Evolutionary conservation across 2,888 invertebrate genomes (phyloP).

Genomic region (Matsumyia berberina): DNA sequence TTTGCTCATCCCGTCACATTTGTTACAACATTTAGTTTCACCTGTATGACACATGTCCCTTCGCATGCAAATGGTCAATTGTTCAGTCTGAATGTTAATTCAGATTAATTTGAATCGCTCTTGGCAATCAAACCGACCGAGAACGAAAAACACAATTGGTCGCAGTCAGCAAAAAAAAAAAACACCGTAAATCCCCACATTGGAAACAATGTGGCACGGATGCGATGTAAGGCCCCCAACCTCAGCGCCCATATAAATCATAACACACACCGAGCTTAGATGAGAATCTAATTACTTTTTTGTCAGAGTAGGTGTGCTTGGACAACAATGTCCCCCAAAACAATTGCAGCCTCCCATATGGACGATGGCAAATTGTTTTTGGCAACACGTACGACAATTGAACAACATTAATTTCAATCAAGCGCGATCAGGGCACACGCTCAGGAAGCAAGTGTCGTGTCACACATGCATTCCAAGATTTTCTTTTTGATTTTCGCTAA

Average conservation of each 20-base stretch:
- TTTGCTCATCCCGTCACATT: constrained; percentile 5
- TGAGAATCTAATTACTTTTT: constrained; percentile 69
- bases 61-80: constrained; percentile 44
- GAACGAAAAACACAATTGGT: constrained; percentile 52
- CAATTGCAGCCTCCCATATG: constrained; percentile 34
- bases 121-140: constrained; percentile 58
- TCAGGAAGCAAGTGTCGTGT: constrained; percentile 43
- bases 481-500: not conserved
- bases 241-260: constrained; percentile 36
- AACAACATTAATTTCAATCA: constrained; percentile 68
- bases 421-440: constrained; percentile 54
- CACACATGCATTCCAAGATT: constrained; percentile 31
- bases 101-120: constrained; percentile 62
- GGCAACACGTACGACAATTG: constrained; percentile 70
- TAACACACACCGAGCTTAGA: constrained; percentile 29
- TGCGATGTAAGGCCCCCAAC: constrained; percentile 22
- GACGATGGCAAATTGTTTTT: constrained; percentile 68
- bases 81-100: constrained; percentile 38
- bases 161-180: constrained; percentile 13
- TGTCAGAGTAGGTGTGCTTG: constrained; percentile 28
- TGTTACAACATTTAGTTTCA: constrained; percentile 33
- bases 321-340: constrained; percentile 26
- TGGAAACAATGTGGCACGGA: constrained; percentile 2
- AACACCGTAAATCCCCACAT: not conserved
- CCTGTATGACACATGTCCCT: constrained; percentile 48